phyloP scores from a whole-genome alignment of 1,140 invertebrate genomes.

The Andrena cerasifolii region DNA sequence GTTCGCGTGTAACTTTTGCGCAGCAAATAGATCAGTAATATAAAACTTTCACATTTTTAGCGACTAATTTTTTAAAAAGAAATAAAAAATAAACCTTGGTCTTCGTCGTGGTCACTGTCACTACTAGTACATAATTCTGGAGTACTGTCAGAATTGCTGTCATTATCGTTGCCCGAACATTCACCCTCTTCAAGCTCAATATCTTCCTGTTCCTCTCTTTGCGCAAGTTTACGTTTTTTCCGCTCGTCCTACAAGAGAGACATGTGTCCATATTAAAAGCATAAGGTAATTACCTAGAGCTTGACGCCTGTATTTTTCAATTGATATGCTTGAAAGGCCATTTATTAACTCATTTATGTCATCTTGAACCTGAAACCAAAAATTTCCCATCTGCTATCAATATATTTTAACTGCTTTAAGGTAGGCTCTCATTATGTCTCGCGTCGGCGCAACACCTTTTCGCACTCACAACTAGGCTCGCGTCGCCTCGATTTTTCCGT shows the following conservation, averaged over 20 bases:
- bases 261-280: constrained; percentile 73
- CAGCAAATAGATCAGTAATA: background rate
- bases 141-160: constrained; percentile 62
- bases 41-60: background rate
- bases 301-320: constrained; percentile 80
- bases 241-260: constrained; percentile 78
- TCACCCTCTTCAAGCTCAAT: constrained; percentile 86
- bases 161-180: constrained; percentile 83
- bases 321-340: constrained; percentile 84
- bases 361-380: constrained; percentile 81
- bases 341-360: constrained; percentile 84
- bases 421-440: too few relatives aligned
- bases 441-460: too few relatives aligned
- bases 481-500: too few relatives aligned
- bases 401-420: too few relatives aligned
- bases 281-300: constrained; percentile 84
- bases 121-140: constrained; percentile 64
- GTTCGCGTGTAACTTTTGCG: background rate
- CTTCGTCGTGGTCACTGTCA: constrained; percentile 72
- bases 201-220: constrained; percentile 62
- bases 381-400: constrained; percentile 6
- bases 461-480: too few relatives aligned
- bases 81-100: constrained; percentile 73
- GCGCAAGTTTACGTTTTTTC: constrained; percentile 73
- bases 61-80: constrained; percentile 30